phyloP scores from a whole-genome alignment of 2,113 vertebrate species.

The Actinemys pallida region DNA sequence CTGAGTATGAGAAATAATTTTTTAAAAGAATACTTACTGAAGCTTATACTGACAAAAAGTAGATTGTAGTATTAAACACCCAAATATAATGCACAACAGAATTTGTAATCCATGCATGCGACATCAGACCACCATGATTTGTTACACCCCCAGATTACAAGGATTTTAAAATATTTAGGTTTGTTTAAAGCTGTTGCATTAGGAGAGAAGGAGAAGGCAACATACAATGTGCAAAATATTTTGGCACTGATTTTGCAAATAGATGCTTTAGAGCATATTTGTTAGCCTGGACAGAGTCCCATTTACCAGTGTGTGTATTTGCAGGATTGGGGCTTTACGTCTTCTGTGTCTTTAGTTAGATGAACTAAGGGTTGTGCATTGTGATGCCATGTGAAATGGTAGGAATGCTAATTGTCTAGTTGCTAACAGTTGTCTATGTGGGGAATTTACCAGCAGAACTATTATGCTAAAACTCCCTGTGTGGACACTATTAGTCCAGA shows the following conservation, averaged over 20 bases:
- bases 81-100: background rate
- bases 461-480: fast-evolving
- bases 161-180: background rate
- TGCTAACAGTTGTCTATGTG: background rate
- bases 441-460: background rate
- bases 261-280: background rate
- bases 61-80: background rate
- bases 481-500: too few species aligned
- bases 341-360: background rate
- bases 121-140: background rate
- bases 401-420: background rate
- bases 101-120: background rate
- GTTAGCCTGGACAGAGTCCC: background rate
- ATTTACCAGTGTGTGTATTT: background rate
- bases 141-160: background rate
- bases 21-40: background rate
- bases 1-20: background rate
- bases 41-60: background rate
- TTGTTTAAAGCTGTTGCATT: background rate
- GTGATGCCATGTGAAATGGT: background rate
- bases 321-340: background rate
- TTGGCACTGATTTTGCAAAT: background rate
- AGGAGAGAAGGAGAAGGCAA: background rate
- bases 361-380: background rate
- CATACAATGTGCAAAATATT: background rate